Percentiles rank a stretch among this genome's conserved stretches.
phyloP scores from a whole-genome alignment of 2,797 vertebrate genomes.

The Ambastaia sidthimunki region DNA sequence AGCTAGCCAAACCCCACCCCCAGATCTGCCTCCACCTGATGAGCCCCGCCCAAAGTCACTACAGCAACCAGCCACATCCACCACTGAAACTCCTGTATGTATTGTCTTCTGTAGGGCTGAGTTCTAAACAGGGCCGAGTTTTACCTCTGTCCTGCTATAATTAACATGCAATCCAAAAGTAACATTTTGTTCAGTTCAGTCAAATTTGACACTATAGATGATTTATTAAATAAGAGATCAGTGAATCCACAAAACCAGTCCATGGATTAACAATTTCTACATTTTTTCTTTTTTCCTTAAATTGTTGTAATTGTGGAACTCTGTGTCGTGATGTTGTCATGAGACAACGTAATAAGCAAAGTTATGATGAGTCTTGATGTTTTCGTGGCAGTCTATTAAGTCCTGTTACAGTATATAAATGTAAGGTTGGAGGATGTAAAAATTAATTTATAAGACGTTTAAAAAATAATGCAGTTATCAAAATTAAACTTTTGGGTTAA shows the following conservation, averaged over 20 bases:
- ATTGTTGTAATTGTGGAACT: too few relatives aligned
- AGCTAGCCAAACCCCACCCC: constrained; percentile 82
- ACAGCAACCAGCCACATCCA: constrained; percentile 96
- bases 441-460: too few relatives aligned
- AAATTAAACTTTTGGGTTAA: too few relatives aligned
- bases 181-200: background rate
- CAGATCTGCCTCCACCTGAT: constrained; percentile 81
- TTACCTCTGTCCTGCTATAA: background rate
- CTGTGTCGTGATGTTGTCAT: too few relatives aligned
- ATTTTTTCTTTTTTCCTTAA: background rate
- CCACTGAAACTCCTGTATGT: constrained; percentile 88
- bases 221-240: background rate
- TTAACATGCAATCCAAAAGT: background rate
- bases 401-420: too few relatives aligned
- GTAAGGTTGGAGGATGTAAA: too few relatives aligned
- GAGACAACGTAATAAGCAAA: too few relatives aligned
- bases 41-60: constrained; percentile 88
- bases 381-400: too few relatives aligned
- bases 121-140: background rate
- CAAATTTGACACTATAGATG: background rate
- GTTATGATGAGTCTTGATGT: too few relatives aligned
- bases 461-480: too few relatives aligned
- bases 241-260: background rate
- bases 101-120: background rate
- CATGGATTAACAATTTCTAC: too few relatives aligned